A percentile compares a stretch with the other conserved stretches of the same genome.
Conservation (phyloP, 1,140 invertebrate species). For the Drosophila repletoides region DNA sequence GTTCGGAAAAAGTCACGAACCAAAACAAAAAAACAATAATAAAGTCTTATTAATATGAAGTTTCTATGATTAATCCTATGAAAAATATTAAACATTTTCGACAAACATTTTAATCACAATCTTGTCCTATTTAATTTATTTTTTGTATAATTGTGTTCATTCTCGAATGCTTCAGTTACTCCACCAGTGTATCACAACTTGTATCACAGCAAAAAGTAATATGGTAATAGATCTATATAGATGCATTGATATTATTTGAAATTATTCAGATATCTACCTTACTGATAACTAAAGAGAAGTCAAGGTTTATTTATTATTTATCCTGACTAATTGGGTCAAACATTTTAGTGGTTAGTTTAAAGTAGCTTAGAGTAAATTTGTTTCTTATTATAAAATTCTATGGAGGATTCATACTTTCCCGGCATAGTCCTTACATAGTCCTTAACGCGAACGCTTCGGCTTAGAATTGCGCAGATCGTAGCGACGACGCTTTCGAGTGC, state of each 20-base stretch:
- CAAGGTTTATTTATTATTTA: not conserved
- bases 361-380: not conserved
- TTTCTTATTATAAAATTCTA: not conserved
- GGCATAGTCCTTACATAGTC: not conserved
- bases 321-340: not conserved
- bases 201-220: too few relatives aligned
- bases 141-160: too few relatives aligned
- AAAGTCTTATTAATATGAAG: too few relatives aligned
- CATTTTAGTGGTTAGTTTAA: not conserved
- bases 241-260: not conserved
- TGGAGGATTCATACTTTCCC: not conserved
- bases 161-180: too few relatives aligned
- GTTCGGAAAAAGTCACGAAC: too few relatives aligned
- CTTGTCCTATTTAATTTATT: too few relatives aligned
- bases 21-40: too few relatives aligned
- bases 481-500: conserved; percentile 30
- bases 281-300: not conserved
- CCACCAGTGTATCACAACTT: too few relatives aligned
- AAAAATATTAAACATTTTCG: too few relatives aligned
- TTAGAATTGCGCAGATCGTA: conserved; percentile 59
- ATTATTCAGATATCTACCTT: not conserved
- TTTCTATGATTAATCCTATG: too few relatives aligned
- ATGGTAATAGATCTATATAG: not conserved
- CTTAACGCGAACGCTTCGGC: conserved; percentile 8
- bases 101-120: too few relatives aligned